Evolutionary conservation across 2,113 vertebrate species (phyloP).

Genomic region (Colistium nudipinnis): DNA sequence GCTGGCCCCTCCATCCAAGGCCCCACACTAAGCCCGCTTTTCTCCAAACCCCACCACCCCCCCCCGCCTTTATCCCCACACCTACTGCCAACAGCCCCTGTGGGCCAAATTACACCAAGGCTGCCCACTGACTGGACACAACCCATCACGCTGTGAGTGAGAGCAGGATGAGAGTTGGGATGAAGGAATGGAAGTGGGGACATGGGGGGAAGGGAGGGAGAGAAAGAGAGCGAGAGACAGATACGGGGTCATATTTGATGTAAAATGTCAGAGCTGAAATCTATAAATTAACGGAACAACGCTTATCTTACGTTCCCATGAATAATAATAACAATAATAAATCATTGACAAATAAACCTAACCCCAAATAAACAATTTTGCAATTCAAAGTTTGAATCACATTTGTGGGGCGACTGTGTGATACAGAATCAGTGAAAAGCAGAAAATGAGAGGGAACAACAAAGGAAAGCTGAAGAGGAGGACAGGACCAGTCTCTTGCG

Average conservation of each 20-base stretch:
- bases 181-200: constrained; percentile 39
- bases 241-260: not conserved
- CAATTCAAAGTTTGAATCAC: no score
- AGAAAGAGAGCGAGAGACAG: not conserved
- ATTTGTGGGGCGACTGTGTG: no score
- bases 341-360: no score
- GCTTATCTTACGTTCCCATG: not conserved
- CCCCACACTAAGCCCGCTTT: constrained; percentile 76
- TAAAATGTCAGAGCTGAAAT: not conserved
- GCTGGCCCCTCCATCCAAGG: constrained; percentile 69
- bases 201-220: constrained; percentile 11
- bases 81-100: constrained; percentile 68
- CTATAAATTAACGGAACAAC: not conserved
- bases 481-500: constrained; percentile 11
- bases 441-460: not conserved
- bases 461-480: not conserved
- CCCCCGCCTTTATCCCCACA: constrained; percentile 71
- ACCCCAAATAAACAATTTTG: no score
- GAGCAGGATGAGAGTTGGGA: constrained; percentile 41
- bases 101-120: constrained; percentile 73
- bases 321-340: no score
- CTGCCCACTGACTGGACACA: constrained; percentile 72
- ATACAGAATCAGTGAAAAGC: not conserved
- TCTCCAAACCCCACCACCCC: constrained; percentile 64
- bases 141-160: constrained; percentile 58